Percentiles rank a stretch among this genome's conserved stretches.
Conservation (phyloP, 35 echinoderm and acorn worm species). For the Heliocidaris erythrogramma region DNA sequence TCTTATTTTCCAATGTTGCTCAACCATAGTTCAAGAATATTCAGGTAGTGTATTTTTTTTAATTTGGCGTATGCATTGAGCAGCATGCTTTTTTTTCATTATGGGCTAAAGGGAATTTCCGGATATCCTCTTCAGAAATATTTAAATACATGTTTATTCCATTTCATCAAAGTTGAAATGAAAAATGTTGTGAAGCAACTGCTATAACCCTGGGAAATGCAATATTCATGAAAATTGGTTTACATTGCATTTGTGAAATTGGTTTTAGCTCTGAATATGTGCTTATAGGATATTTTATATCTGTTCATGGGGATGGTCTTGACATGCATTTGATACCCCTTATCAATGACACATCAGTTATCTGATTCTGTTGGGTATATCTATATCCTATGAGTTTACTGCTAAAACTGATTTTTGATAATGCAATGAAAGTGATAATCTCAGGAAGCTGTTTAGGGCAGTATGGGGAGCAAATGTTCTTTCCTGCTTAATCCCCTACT, state of each 20-base stretch:
- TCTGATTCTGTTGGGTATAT: neutral
- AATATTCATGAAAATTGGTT: too few relatives aligned
- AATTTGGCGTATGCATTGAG: neutral
- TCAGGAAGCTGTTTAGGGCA: neutral
- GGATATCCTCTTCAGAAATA: neutral
- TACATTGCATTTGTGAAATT: too few relatives aligned
- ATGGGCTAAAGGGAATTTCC: neutral
- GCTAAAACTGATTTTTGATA: neutral
- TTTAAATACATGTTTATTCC: neutral
- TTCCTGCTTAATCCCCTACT: neutral
- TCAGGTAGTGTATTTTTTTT: neutral
- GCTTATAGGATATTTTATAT: too few relatives aligned
- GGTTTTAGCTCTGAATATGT: too few relatives aligned
- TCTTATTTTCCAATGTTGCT: neutral
- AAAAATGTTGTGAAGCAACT: neutral
- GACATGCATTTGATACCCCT: neutral
- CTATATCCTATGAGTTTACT: neutral
- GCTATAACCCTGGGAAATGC: too few relatives aligned
- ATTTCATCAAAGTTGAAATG: too few relatives aligned
- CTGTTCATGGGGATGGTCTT: neutral
- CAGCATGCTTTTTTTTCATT: neutral
- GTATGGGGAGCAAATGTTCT: neutral
- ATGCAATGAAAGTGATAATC: neutral
- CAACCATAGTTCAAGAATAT: neutral
- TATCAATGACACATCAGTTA: neutral